Evolutionary conservation across 2,113 vertebrate species (phyloP), one percentile per base, ranked within the genome.

Genomic region (Atherinomorus stipes): DNA sequence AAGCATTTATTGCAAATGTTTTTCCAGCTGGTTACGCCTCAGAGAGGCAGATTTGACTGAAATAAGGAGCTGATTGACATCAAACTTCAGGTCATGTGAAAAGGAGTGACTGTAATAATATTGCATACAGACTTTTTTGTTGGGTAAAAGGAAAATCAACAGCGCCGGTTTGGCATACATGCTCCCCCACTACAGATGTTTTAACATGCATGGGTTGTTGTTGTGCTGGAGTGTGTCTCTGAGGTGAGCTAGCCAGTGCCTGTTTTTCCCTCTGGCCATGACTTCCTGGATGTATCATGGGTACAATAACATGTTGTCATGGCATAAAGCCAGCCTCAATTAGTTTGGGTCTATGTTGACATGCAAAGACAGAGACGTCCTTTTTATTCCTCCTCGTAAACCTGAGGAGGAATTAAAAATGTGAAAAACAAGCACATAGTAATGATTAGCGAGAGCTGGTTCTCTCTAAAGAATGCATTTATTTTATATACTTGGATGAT

Each of bases 281-380:
- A 81, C 71, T 81, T 87, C 69, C 83, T 87, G 76, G 31, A 58
- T 71, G 45, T 51, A 16, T 74, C 68, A 59, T 74, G 80, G 79
- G 50, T 40, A 73, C 68, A 84, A 69, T 71, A 77, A 84, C 88
- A 87, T 80, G 80, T 60, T 80, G 68, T 63, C n/a, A n/a, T 77
- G 84, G 73, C 66, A 28, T 2, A 21, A 15, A 38, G 76, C 66
- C 77, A 63, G 66, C 11, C 51, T 71, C 16, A 11, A 21, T 62
- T 60, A 57, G 51, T 54, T 53, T 64, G 56, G 51, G 57, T 85
- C 61, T 56, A 21, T 58, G 64, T 76, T 73, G 34, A 50, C 25
- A 6, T 60, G 64, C 21, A 37, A 18, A 64, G 12, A 44, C 19
- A 19, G 0, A 50, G 0, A 50, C 13, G 44, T 45, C 9, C 45